Percentiles rank a stretch among this genome's conserved stretches.
These are phyloP conservation scores for Caradrina kadenii DNA, from an alignment of 2,888 invertebrate genomes.

Conservation along the genomic window DNA sequence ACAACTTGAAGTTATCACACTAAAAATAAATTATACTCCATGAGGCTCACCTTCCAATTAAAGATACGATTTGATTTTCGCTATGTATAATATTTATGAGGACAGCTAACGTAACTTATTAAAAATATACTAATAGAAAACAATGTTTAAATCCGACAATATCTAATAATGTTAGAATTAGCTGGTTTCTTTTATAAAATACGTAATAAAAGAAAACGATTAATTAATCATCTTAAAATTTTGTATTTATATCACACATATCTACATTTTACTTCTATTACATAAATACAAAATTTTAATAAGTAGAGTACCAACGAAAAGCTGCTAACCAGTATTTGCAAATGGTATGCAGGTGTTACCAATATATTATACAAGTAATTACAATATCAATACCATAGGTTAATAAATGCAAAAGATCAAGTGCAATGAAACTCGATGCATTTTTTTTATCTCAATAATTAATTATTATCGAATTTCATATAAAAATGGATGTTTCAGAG, in stretches of 20 bases:
- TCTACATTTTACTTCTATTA: conserved; percentile 91
- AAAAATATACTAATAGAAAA: conserved; percentile 87
- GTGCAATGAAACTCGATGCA: conserved; percentile 88
- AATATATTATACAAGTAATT: conserved; percentile 91
- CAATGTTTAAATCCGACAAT: conserved; percentile 85
- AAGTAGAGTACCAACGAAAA: conserved; percentile 87
- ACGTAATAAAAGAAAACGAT: conserved; percentile 88
- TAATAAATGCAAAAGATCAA: conserved; percentile 91
- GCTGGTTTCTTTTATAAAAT: conserved; percentile 86
- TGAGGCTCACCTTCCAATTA: conserved; percentile 83
- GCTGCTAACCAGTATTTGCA: conserved; percentile 89
- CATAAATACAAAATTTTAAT: conserved; percentile 91
- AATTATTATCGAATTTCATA: conserved; percentile 82
- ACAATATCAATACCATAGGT: conserved; percentile 91
- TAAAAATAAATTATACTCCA: conserved; percentile 88
- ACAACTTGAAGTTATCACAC: conserved; percentile 88
- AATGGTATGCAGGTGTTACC: conserved; percentile 88
- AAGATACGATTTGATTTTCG: conserved; percentile 83
- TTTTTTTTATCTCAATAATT: conserved; percentile 77
- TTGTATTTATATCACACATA: conserved; percentile 91
- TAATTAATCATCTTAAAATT: conserved; percentile 89
- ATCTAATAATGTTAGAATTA: conserved; percentile 84
- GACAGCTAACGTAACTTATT: conserved; percentile 87
- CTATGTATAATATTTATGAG: conserved; percentile 82
- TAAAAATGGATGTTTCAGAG: conserved; percentile 76